Base-by-base conservation (phyloP, 2,888 invertebrate genomes). In the Plebejus anna region DNA sequence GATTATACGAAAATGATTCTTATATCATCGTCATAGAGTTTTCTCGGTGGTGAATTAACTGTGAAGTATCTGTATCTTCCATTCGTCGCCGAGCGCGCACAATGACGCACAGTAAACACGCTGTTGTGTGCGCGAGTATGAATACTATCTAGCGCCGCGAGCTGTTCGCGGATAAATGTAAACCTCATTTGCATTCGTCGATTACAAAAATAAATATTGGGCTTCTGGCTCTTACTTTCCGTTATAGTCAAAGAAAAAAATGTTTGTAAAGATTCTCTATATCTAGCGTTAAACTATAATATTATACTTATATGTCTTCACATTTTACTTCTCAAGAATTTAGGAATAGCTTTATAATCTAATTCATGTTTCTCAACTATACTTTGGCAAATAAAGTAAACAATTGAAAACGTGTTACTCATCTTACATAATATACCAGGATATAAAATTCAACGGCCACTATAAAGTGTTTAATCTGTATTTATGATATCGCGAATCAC, bases 61-160 rank as follows among this genome's bases (percentile, higher is more conserved):
- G 55, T 55, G 16, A 55, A 55, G 55, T 55, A 55, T 55, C 16
- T 55, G 55, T 55, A 55, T 55, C 16, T 55, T 55, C 55, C 4
- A 88, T 88, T 88, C 90, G 83, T 82, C 83, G 85, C 84, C 85
- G 84, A 86, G 85, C 84, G 57, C 86, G 86, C 85, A 90, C 90
- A 90, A 90, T 86, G 87, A 88, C 84, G 87, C 89, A 92, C 91
- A 90, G 91, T 89, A 92, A 93, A 92, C 91, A 92, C 82, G 80
- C 85, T 83, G 89, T 91, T 92, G 91, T 90, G 82, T 82, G 83
- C 81, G 82, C 83, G 83, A 85, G 84, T 87, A 91, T 92, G 92
- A 91, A 92, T 92, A 92, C 89, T 87, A 86, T 86, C 82, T 85
- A 79, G 80, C 86, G 88, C 89, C 87, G 86, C 85, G 81, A 88